Percentiles rank a stretch among this genome's conserved stretches.
Conservation (phyloP, 2,888 invertebrate species). For the Dendrolimus pini region DNA sequence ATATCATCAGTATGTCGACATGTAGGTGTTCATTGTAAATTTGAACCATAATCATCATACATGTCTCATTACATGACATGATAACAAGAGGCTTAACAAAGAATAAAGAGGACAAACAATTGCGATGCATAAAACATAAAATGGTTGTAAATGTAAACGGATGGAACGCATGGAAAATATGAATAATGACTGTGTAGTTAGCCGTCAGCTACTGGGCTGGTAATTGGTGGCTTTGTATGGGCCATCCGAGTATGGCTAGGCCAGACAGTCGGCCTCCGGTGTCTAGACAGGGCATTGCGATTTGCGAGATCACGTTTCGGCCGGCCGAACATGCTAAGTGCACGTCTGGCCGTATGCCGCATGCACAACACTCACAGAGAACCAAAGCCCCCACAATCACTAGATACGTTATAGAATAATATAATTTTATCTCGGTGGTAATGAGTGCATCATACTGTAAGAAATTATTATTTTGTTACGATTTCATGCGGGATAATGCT, state of each 20-base stretch:
- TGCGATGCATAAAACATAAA: neutral
- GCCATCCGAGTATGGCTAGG: constrained; percentile 39
- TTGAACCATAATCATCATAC: neutral
- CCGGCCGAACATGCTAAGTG: constrained; percentile 66
- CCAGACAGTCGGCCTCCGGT: constrained; percentile 54
- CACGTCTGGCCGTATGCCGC: constrained; percentile 49
- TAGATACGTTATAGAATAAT: constrained; percentile 14
- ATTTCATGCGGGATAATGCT: too few relatives aligned
- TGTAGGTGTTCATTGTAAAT: neutral
- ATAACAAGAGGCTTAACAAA: neutral
- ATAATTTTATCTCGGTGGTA: too few relatives aligned
- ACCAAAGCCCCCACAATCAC: constrained; percentile 20
- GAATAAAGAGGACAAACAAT: neutral
- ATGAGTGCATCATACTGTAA: too few relatives aligned
- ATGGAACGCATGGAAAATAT: constrained; percentile 21
- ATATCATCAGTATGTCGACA: neutral
- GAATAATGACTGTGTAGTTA: constrained; percentile 25
- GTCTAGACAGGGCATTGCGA: constrained; percentile 62
- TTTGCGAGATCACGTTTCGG: constrained; percentile 70
- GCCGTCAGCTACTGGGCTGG: constrained; percentile 28
- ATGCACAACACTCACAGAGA: constrained; percentile 30
- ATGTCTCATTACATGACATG: neutral
- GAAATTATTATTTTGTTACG: too few relatives aligned
- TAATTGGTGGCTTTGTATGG: constrained; percentile 57
- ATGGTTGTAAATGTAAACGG: neutral